Evolutionary conservation across 2,113 vertebrate species (phyloP), one percentile per base, ranked within the genome.

Genomic region (Donacobius atricapilla): DNA sequence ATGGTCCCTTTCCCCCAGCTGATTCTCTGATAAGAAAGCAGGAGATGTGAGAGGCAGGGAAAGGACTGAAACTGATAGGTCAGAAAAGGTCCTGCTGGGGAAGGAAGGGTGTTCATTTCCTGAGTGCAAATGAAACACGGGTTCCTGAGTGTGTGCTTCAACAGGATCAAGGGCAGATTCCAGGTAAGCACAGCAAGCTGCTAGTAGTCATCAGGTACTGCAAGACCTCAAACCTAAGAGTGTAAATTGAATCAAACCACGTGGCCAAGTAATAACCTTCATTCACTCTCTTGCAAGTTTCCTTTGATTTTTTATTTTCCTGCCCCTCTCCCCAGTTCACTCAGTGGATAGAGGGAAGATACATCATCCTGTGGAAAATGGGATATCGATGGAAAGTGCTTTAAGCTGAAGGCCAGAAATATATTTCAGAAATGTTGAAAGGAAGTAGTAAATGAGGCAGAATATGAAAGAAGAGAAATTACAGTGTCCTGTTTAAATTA

Each of bases 161-260:
- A 64, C 18, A 71, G 40, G 13, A 63, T 56, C 40, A 71, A 39
- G 24, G 30, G 19, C 51, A 68, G 28, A n/a, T 65, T 92, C 78
- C 66, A 88, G 42, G 76, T 37, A 76, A 83, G 75, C 88, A 85
- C 88, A 94, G 82, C 85, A 94, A 82, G 92, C 31, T 85, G 33
- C 84, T 56, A 48, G 65, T 65, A 76, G 57, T 85, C 65, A 37
- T 85, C 6, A 10, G 18, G 24, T 56, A 75, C 30, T 23, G 44
- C 33, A 11, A n/a, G 57, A 65, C 53, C 22, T 7, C 11, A 79
- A 87, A 44, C 16, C 47, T 66, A 37, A 25, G 66, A 76, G 71
- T 80, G 83, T 54, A 80, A 94, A 95, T 88, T 85, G 82, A 85
- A 95, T 90, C 70, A 76, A 91, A 69, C 50, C 37, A 48, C 57